These are phyloP conservation scores for Aphidius colemani DNA, from an alignment of 2,888 invertebrate genomes.

Conservation along the genomic window DNA sequence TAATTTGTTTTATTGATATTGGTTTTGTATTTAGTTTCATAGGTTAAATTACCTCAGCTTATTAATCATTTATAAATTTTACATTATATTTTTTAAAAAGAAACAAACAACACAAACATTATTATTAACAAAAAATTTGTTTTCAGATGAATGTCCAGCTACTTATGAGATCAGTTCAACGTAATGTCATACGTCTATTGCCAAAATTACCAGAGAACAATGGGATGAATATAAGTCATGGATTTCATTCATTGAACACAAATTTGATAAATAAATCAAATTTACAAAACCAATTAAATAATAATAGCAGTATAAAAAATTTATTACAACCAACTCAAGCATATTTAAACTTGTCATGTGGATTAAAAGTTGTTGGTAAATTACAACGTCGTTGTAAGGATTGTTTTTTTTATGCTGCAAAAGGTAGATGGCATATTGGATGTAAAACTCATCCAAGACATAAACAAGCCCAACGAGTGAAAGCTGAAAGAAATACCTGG, in stretches of 20 bases:
- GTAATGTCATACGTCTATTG: slow-evolving; percentile 4
- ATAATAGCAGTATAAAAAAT: not conserved
- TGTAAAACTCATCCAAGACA: slow-evolving; percentile 80
- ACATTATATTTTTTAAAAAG: no score
- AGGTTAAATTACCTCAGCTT: no score
- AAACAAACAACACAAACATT: no score
- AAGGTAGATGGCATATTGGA: slow-evolving; percentile 72
- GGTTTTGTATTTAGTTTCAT: no score
- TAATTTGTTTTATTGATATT: no score
- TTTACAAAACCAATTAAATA: not conserved
- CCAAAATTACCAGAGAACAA: slow-evolving; percentile 8
- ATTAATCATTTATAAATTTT: no score
- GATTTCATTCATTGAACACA: slow-evolving; percentile 14
- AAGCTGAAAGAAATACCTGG: slow-evolving; percentile 73
- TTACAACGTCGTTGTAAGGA: slow-evolving; percentile 76
- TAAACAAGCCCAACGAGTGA: slow-evolving; percentile 78
- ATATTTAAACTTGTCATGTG: slow-evolving; percentile 60
- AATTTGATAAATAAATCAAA: slow-evolving; percentile 1
- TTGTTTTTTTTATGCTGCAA: slow-evolving; percentile 74
- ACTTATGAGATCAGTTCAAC: slow-evolving; percentile 10
- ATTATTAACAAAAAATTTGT: no score
- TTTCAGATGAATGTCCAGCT: slow-evolving; percentile 10
- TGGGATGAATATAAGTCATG: not conserved
- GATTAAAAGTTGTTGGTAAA: slow-evolving; percentile 75
- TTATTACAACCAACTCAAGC: slow-evolving; percentile 46